A percentile compares a stretch with the other conserved stretches of the same genome.
Evolutionary conservation across 2,113 vertebrate genomes (phyloP).

Genomic region (Jacana jacana): DNA sequence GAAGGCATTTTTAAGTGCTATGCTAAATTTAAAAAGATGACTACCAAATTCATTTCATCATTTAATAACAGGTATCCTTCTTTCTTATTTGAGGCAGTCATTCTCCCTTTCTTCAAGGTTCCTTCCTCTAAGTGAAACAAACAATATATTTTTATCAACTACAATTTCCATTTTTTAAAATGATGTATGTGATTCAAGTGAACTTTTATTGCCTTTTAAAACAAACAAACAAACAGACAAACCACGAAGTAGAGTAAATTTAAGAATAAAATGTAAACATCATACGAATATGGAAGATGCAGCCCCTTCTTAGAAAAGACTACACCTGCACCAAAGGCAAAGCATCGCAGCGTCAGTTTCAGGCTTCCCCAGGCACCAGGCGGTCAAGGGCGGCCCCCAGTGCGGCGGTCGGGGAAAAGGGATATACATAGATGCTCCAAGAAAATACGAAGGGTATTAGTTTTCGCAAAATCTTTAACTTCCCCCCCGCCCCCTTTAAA

Average conservation of each 20-base stretch:
- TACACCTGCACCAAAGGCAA: neutral
- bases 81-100: neutral
- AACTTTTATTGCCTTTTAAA: neutral
- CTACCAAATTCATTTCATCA: neutral
- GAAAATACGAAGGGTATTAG: conserved; percentile 4
- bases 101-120: neutral
- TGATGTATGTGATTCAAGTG: accelerated
- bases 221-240: too few relatives aligned
- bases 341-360: neutral
- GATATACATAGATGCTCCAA: neutral
- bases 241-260: neutral
- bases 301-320: neutral
- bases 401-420: neutral
- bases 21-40: neutral
- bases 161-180: neutral
- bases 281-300: neutral
- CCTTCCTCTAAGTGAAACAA: neutral
- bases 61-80: neutral
- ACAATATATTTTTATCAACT: neutral
- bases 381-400: conserved; percentile 32
- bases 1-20: neutral
- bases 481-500: neutral
- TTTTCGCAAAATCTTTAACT: neutral
- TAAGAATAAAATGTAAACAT: neutral
- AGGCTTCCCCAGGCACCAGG: neutral